Conservation (phyloP, 2,888 invertebrate species). For the Gymnocheta viridis region DNA sequence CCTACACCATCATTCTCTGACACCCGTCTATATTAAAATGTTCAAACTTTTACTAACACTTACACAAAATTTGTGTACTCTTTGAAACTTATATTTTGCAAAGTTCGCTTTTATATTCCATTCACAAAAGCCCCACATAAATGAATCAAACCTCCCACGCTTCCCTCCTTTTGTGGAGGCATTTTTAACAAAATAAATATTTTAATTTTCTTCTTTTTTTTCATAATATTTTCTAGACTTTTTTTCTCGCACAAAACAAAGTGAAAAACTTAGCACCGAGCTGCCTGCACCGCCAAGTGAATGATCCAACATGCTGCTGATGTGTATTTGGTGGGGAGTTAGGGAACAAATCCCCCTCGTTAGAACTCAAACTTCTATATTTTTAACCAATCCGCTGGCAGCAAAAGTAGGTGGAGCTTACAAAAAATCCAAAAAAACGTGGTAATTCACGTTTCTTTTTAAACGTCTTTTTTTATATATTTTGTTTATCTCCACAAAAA, state of each 20-base stretch:
- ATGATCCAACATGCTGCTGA: background rate
- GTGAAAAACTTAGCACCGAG: conserved; percentile 7
- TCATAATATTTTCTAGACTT: conserved; percentile 59
- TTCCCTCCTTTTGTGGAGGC: background rate
- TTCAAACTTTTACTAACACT: conserved; percentile 48
- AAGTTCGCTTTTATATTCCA: conserved; percentile 38
- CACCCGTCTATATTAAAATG: background rate
- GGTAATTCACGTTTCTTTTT: conserved; percentile 54
- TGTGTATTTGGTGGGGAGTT: conserved; percentile 60
- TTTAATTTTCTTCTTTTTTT: conserved; percentile 47
- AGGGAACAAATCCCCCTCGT: conserved; percentile 56
- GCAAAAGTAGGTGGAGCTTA: conserved; percentile 79
- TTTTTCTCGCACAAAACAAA: conserved; percentile 47
- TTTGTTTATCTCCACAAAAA: conserved; percentile 51
- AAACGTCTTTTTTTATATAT: conserved; percentile 33
- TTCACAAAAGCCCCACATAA: conserved; percentile 7
- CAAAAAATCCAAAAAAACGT: conserved; percentile 77
- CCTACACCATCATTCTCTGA: background rate
- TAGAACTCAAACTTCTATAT: conserved; percentile 69
- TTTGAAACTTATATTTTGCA: conserved; percentile 43
- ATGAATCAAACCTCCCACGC: background rate
- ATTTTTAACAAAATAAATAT: conserved; percentile 60
- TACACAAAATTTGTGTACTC: conserved; percentile 35
- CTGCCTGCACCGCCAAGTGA: background rate
- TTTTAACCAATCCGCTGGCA: conserved; percentile 75